phyloP scores from a whole-genome alignment of 2,113 vertebrate genomes.

The Chauna torquata region DNA sequence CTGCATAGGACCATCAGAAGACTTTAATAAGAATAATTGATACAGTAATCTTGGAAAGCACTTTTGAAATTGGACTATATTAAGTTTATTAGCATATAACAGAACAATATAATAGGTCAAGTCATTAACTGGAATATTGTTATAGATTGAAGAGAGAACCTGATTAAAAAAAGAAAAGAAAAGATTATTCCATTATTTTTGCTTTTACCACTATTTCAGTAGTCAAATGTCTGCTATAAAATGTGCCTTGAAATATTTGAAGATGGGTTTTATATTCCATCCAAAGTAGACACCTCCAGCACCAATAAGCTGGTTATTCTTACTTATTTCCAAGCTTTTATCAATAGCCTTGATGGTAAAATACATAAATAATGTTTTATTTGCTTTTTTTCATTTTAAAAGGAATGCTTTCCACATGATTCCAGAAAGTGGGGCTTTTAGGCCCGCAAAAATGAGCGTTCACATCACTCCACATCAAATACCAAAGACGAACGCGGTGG shows the following conservation, averaged over 20 bases:
- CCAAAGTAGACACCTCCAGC: background rate
- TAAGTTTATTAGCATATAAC: slow-evolving; percentile 52
- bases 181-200: slow-evolving; percentile 25
- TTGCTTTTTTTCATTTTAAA: background rate
- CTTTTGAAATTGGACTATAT: slow-evolving; percentile 23
- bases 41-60: slow-evolving; percentile 13
- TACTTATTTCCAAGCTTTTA: background rate
- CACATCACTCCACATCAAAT: background rate
- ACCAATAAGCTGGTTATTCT: background rate
- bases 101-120: slow-evolving; percentile 29
- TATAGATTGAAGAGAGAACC: background rate
- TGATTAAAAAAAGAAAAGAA: background rate
- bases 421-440: background rate
- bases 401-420: background rate
- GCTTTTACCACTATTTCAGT: slow-evolving; percentile 27
- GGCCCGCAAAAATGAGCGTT: background rate
- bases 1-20: background rate
- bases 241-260: background rate
- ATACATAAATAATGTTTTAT: background rate
- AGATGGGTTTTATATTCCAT: background rate
- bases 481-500: background rate
- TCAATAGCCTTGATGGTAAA: background rate
- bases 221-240: slow-evolving; percentile 12
- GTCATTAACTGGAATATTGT: slow-evolving; percentile 36
- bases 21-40: slow-evolving; percentile 32